Percentiles rank a stretch among this genome's conserved stretches.
These are phyloP conservation scores for Pavo muticus DNA, from an alignment of 2,113 vertebrate species.

Conservation along the genomic window DNA sequence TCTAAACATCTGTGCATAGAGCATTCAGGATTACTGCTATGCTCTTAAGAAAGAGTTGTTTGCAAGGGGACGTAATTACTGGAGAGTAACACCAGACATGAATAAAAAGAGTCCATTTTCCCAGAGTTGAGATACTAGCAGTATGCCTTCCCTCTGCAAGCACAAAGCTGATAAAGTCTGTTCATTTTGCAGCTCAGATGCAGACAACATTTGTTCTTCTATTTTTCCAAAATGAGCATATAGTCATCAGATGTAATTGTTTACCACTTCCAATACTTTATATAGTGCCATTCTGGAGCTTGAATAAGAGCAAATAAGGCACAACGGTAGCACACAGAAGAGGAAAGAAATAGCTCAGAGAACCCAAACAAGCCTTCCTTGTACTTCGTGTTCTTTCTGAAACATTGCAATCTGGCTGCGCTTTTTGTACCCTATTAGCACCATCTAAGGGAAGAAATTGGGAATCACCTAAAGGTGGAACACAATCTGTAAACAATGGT, in stretches of 20 bases:
- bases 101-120: background rate
- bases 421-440: slow-evolving; percentile 69
- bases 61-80: background rate
- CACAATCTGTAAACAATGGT: background rate
- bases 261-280: slow-evolving; percentile 21
- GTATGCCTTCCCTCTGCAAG: background rate
- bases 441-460: slow-evolving; percentile 73
- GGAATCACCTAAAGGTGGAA: slow-evolving; percentile 7
- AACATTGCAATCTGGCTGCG: background rate
- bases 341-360: background rate
- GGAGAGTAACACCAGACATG: background rate
- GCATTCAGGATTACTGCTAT: background rate
- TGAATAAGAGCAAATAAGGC: slow-evolving; percentile 29
- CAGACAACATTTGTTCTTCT: slow-evolving; percentile 15
- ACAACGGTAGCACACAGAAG: background rate
- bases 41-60: background rate
- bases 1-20: background rate
- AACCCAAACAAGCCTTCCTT: slow-evolving; percentile 3
- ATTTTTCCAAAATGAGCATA: slow-evolving; percentile 33
- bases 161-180: background rate
- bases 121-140: background rate
- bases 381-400: background rate
- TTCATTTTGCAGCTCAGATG: slow-evolving; percentile 34
- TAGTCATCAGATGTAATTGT: slow-evolving; percentile 51
- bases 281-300: slow-evolving; percentile 12